Evolutionary conservation across 2,888 invertebrate genomes (phyloP), one percentile per base, ranked within the genome.

Genomic region (Trachelus troglodyta): DNA sequence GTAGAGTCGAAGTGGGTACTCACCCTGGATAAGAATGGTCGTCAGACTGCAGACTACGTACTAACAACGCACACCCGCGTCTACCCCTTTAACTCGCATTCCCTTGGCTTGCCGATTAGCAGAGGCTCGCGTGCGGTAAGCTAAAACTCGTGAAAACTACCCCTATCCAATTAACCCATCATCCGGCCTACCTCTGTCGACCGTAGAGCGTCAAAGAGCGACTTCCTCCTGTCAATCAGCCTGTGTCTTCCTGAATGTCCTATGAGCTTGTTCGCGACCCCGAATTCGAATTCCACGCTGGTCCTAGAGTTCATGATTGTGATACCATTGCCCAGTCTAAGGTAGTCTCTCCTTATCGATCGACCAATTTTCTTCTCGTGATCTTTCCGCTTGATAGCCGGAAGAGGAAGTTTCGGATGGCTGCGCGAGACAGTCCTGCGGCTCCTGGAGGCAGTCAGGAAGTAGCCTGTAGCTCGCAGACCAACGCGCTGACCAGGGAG

Each of bases 151-250:
- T 80, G 82, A 81, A 80, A 83, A 80, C 80, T 79, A 83, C 79
- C 82, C 80, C 79, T 81, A 78, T 83, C 83, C 83, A 84, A 84
- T 84, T 84, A 84, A 79, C 76, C 76, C 80, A 82, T 83, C 82
- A 80, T 83, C 76, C 76, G 23, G 9, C 0, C 56, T 23, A 56
- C 9, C 56, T 23, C 23, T 9, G 23, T 56, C 23, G 56, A 56
- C 56, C 74, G 75, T 37, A 34, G 73, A 76, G 75, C 12, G 37
- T 69, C 77, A 75, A 77, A 78, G 77, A 71, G 73, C 74, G 37
- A 40, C 69, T 56, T 23, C 23, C 56, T 56, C 56, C 9, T 23
- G 56, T 23, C 23, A 2, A 9, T 56, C 56, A 23, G 23, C 56
- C 23, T 23, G 23, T 9, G 3, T 1, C 56, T 56, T 15, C 23